These are phyloP conservation scores for Clarias macrocephalus DNA, from an alignment of 2,113 vertebrate genomes.

Conservation along the genomic window DNA sequence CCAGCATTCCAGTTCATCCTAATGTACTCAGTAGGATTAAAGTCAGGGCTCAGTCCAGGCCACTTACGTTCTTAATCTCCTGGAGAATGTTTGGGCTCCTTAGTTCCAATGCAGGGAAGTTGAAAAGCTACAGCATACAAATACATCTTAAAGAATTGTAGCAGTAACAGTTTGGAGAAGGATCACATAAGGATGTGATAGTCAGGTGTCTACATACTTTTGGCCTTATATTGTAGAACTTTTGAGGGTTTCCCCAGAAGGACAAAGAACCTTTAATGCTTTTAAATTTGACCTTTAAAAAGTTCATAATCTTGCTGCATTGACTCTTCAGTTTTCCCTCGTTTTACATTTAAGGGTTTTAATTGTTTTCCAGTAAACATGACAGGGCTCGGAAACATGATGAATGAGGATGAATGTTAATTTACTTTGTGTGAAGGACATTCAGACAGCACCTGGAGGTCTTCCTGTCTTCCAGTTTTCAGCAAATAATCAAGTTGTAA, in stretches of 20 bases:
- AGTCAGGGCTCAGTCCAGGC: not conserved
- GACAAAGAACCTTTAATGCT: not conserved
- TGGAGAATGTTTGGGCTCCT: not conserved
- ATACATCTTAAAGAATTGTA: not conserved
- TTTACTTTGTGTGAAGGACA: slow-evolving; percentile 56
- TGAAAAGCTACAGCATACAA: not conserved
- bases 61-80: not conserved
- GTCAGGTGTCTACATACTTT: not conserved
- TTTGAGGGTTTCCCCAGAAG: not conserved
- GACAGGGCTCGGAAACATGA: slow-evolving; percentile 65
- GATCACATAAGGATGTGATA: not conserved
- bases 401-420: slow-evolving; percentile 63
- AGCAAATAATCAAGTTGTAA: slow-evolving; percentile 5
- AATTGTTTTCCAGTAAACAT: slow-evolving; percentile 69
- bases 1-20: not conserved
- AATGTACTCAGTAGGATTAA: not conserved
- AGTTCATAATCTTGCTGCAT: slow-evolving; percentile 48
- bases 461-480: not conserved
- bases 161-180: not conserved
- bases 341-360: slow-evolving; percentile 58
- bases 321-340: slow-evolving; percentile 61
- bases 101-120: not conserved
- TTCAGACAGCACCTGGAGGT: slow-evolving; percentile 41
- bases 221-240: not conserved
- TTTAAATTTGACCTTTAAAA: not conserved